Conservation (phyloP, 2,888 invertebrate species). For the Crematogaster levior region DNA sequence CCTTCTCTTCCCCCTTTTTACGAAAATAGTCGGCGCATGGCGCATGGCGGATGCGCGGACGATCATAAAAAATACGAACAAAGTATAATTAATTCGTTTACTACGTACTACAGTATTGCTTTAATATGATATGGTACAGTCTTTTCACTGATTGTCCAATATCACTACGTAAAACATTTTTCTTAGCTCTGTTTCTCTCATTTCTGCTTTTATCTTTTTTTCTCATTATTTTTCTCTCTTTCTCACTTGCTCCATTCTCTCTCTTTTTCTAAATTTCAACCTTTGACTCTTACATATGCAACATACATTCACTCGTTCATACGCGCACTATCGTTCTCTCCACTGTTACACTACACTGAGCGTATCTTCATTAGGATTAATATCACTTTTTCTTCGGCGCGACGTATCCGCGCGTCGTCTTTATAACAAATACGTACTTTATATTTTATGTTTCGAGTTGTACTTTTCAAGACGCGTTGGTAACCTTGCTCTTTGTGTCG, state of each 20-base stretch:
- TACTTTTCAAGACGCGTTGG: constrained; percentile 80
- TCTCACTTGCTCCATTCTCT: neutral
- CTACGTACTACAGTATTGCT: constrained; percentile 83
- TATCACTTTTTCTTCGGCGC: constrained; percentile 83
- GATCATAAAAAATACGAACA: constrained; percentile 68
- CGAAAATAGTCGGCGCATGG: constrained; percentile 48
- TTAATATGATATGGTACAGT: constrained; percentile 85
- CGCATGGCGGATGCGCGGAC: constrained; percentile 59
- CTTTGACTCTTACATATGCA: constrained; percentile 9
- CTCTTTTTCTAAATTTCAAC: constrained; percentile 26
- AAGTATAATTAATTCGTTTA: constrained; percentile 73
- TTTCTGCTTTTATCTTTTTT: neutral
- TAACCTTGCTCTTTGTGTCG: constrained; percentile 51
- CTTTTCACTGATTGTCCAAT: constrained; percentile 86
- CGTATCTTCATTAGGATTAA: constrained; percentile 84
- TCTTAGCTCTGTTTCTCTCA: constrained; percentile 57
- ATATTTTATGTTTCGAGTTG: constrained; percentile 83
- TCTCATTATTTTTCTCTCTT: neutral
- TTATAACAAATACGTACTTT: constrained; percentile 81
- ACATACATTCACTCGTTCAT: constrained; percentile 52
- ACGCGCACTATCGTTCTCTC: constrained; percentile 57
- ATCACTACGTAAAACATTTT: constrained; percentile 83
- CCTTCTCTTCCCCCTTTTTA: neutral
- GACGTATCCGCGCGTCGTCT: constrained; percentile 76
- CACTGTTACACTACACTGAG: constrained; percentile 74